Evolutionary conservation across 2,888 invertebrate species (phyloP), one percentile per base, ranked within the genome.

Genomic region (Linnaemya vulpina): DNA sequence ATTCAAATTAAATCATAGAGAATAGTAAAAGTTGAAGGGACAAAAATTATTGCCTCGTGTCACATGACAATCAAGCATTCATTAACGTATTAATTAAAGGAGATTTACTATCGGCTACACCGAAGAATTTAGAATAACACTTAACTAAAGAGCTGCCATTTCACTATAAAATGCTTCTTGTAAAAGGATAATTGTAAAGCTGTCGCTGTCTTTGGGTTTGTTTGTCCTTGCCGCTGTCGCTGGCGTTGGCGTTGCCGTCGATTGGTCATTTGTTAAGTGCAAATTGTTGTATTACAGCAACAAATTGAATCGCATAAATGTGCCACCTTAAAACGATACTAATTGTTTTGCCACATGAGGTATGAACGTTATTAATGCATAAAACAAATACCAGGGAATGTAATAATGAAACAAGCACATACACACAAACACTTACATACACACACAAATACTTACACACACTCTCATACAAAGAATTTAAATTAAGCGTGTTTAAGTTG

Each of bases 261-360:
- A 70, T 63, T 76, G 55, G 40, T 65, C 63, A 76, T 76, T 82
- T 76, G 70, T 76, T 70, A 76, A 75, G 76, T 76, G 70, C 62
- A 76, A 82, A 76, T 76, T 38, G 55, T 76, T 82, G 68, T 82
- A 62, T 75, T 70, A 75, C 55, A 62, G 55, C 51, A 75, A 75
- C 60, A 68, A 70, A 63, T 81, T 82, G 71, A 76, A 76, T 58
- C 63, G 49, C 68, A 68, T 81, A 46, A 68, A 62, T 81, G 35
- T 55, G 60, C 53, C 68, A 81, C 40, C 40, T 53, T 55, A 63
- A 81, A 75, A 55, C 63, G 20, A 62, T 70, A 60, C 38, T 62
- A 75, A 81, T 81, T 81, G 51, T 81, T 55, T 75, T 62, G 60
- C 75, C 67, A 75, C 74, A 81, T 55, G 25, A 60, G 46, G 49